Evolutionary conservation across 2,113 vertebrate genomes (phyloP), one percentile per base, ranked within the genome.

Genomic region (Phalacrocorax brasilianus): DNA sequence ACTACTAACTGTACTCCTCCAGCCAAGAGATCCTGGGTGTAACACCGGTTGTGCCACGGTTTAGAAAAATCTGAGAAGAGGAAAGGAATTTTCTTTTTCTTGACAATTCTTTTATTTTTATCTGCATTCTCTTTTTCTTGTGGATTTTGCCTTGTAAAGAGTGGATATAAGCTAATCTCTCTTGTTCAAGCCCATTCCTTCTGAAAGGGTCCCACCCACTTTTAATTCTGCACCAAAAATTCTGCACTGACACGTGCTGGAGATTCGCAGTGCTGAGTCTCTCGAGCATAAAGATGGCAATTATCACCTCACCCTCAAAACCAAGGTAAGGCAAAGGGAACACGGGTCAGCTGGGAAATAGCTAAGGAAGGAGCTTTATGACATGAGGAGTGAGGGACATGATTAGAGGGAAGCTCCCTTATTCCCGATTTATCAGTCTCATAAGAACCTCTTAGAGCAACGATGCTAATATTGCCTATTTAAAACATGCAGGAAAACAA

Each of bases 381-480:
- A 45, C 8, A 12, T 3, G 9, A 85, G 33, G 21, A 73, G 14
- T 2, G 9, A 76, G 33, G 18, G 19, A 30, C 8, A 13, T 11
- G 18, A 18, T 30, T 15, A 59, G 52, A 71, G 16, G 19, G 38
- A 66, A 83, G 38, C 9, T 72, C 21, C 27, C 21, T 63, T 58
- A 16, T 45, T 71, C 27, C 33, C 2, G 0, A 5, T 50, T 35
- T 50, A 33, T 11, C 50, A 40, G 4, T 27, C 23, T 5, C 22
- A 10, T 5, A 42, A 59, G 28, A 38, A 56, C 7, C 11, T 50
- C 49, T 74, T 26, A 61, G 11, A 81, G 32, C 14, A 33, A 9
- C 0, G 0, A 26, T 19, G 35, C 13, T 33, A 80, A 42, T 20
- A 30, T 14, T 35, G 13, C 50, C 45, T 28, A 4, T 21, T 52